Percentiles rank a stretch among this genome's conserved stretches.
Evolutionary conservation across 2,888 invertebrate genomes (phyloP).

Genomic region (Zaprionus bogoriensis): DNA sequence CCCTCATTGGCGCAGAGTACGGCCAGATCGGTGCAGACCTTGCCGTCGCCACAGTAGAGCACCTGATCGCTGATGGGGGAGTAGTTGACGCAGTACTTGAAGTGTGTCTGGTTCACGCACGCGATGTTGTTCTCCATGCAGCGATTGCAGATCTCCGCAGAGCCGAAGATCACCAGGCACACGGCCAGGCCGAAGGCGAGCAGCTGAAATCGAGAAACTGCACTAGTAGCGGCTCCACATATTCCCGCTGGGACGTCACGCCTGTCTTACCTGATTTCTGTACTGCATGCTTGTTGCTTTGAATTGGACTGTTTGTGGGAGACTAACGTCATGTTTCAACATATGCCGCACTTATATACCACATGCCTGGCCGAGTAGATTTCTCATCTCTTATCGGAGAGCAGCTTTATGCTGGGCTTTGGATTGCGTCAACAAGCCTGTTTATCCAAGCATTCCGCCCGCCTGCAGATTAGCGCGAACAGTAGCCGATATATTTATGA

Average conservation of each 20-base stretch:
- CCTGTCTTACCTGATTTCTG: slow-evolving; percentile 42
- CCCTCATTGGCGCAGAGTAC: slow-evolving; percentile 18
- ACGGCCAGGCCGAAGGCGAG: slow-evolving; percentile 25
- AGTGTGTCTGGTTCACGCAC: slow-evolving; percentile 68
- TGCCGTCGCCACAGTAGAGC: slow-evolving; percentile 39
- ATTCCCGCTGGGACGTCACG: background rate
- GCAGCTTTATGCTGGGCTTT: slow-evolving; percentile 38
- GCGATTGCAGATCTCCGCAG: slow-evolving; percentile 36
- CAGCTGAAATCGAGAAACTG: slow-evolving; percentile 10
- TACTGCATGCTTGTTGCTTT: slow-evolving; percentile 38
- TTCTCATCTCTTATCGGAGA: slow-evolving; percentile 1
- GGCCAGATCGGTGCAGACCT: slow-evolving; percentile 50
- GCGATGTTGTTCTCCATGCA: slow-evolving; percentile 60
- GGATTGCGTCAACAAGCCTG: slow-evolving; percentile 9
- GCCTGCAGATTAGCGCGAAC: slow-evolving; percentile 20
- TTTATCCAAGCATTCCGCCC: slow-evolving; percentile 9
- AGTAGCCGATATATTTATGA: slow-evolving; percentile 51
- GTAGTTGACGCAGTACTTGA: slow-evolving; percentile 48
- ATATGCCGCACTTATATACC: slow-evolving; percentile 53
- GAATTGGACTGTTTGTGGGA: background rate
- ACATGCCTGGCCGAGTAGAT: background rate
- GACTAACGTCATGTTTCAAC: slow-evolving; percentile 33
- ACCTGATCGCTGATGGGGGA: background rate
- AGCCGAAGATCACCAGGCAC: slow-evolving; percentile 16
- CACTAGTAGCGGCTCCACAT: too few relatives aligned